Evolutionary conservation across 2,888 invertebrate species (phyloP), one percentile per base, ranked within the genome.

Genomic region (Timema cristinae): DNA sequence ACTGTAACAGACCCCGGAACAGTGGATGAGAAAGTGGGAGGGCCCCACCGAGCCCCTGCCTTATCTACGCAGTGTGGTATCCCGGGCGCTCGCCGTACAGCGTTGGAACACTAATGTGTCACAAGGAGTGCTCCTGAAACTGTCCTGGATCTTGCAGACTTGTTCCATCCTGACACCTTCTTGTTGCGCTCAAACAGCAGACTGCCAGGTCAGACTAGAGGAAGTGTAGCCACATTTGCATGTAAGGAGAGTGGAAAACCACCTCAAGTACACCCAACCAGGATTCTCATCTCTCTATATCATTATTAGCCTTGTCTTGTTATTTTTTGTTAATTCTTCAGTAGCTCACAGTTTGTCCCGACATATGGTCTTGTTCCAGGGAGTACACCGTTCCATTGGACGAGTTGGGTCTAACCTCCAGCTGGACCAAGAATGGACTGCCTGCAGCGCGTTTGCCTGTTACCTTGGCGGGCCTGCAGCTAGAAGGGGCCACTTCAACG

Each of bases 161-260:
- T 93, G 6, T 88, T 91, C 76, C 86, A 89, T 77, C 91, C 93
- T 0, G 87, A 89, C 75, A 88, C 90, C 0, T 90, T 93, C 79
- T 82, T 94, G 6, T 89, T 75, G 90, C 92, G 9, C 83, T 92
- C 32, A 87, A 92, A 76, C 92, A 92, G 79, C 87, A 90, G 77
- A 89, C 89, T 67, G 89, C 92, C 0, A 85, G 91, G 85, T 84
- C 77, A 75, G 68, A 70, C 32, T 32, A 32, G 32, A 32, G 32
- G 32, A 32, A 32, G 32, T 32, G 32, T 32, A 32, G 32, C 32
- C 32, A 32, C 32, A 32, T 32, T 1, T 32, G 32, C 1, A 32
- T 32, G 32, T 1, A 32, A 32, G 32, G 32, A 32, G 32, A 32
- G 32, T 32, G 32, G 1, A 32, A 32, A 32, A 32, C 32, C 32